Evolutionary conservation across 2,113 vertebrate species (phyloP).

Genomic region (Arvicanthis niloticus): DNA sequence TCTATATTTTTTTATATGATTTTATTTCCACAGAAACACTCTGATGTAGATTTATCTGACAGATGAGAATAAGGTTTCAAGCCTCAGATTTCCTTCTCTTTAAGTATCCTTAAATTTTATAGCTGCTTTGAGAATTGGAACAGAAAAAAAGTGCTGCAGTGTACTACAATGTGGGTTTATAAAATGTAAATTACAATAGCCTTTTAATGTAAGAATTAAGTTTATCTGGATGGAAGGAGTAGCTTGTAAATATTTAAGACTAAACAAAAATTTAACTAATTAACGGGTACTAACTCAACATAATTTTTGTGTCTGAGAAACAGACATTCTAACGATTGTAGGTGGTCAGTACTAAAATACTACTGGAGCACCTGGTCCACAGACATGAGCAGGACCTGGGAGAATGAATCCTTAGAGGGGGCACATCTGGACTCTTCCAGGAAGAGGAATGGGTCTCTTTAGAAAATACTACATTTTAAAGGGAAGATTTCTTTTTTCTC

Average conservation of each 20-base stretch:
- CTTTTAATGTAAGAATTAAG: slow-evolving; percentile 46
- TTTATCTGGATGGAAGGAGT: background rate
- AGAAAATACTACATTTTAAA: slow-evolving; percentile 75
- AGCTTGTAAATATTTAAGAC: slow-evolving; percentile 1
- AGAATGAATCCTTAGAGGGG: background rate
- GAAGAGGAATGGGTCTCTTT: slow-evolving; percentile 61
- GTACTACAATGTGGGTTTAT: background rate
- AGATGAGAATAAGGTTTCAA: slow-evolving; percentile 13
- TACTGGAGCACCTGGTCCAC: background rate
- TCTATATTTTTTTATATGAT: background rate
- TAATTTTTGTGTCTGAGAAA: slow-evolving; percentile 1
- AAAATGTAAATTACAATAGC: background rate
- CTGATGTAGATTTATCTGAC: slow-evolving; percentile 4
- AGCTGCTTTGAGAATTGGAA: background rate
- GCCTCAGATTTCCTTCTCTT: background rate
- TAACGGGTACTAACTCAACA: background rate
- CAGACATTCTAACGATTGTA: slow-evolving; percentile 32
- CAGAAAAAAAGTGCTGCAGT: background rate
- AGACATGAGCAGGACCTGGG: background rate
- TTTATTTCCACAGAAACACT: slow-evolving; percentile 28
- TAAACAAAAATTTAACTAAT: background rate
- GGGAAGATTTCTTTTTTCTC: slow-evolving; percentile 37
- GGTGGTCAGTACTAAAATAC: background rate
- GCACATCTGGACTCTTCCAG: slow-evolving; percentile 9
- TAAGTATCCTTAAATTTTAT: background rate